Conservation (phyloP, 2,797 vertebrate species). For the Cyclura pinguis region DNA sequence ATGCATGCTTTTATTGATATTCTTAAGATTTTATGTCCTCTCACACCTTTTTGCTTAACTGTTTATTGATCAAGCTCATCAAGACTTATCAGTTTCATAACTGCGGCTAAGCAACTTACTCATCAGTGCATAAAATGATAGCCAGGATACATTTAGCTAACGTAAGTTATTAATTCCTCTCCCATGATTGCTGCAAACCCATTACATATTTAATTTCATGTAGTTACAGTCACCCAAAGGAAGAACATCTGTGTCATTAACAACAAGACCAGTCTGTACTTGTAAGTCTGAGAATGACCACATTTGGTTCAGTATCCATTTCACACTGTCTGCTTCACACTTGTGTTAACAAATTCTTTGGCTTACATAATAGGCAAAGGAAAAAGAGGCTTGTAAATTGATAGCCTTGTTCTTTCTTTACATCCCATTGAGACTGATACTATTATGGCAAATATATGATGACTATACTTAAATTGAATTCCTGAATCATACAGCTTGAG, state of each 20-base stretch:
- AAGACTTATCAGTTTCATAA: not conserved
- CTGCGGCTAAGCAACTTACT: not conserved
- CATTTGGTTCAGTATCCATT: not conserved
- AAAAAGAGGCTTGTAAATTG: not conserved
- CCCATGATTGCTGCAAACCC: not conserved
- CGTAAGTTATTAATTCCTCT: slow-evolving; percentile 11
- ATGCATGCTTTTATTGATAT: not conserved
- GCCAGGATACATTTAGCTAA: slow-evolving; percentile 15
- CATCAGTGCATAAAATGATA: not conserved
- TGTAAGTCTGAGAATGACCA: slow-evolving; percentile 11
- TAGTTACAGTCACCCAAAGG: slow-evolving; percentile 11
- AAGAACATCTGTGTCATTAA: slow-evolving; percentile 8
- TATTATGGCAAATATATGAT: not conserved
- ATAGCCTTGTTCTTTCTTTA: not conserved
- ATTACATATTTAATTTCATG: slow-evolving; percentile 19
- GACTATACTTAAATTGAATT: not conserved
- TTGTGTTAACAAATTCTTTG: not conserved
- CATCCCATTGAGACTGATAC: not conserved
- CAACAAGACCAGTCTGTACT: not conserved
- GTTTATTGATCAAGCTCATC: not conserved
- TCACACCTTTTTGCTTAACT: not conserved
- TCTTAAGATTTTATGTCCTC: not conserved
- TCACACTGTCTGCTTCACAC: slow-evolving; percentile 22
- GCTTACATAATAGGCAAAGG: not conserved
- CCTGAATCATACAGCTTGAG: not conserved